phyloP scores from a whole-genome alignment of 2,888 invertebrate genomes.

The Cremastinae sp. region DNA sequence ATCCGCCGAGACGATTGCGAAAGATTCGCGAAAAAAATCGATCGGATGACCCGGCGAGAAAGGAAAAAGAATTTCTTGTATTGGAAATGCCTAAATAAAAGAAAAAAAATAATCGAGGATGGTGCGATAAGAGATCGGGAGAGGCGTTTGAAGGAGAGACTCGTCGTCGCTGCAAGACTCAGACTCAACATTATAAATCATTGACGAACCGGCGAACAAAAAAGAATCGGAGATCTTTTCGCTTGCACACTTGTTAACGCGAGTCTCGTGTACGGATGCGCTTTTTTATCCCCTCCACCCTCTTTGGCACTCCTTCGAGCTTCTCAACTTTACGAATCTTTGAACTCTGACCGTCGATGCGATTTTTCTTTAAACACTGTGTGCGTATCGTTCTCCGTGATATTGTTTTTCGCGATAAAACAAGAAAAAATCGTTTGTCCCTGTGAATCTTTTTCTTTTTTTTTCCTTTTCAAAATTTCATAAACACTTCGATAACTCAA shows the following conservation, averaged over 20 bases:
- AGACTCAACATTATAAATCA: too few relatives aligned
- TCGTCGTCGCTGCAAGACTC: too few relatives aligned
- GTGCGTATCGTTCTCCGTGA: neutral
- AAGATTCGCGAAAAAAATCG: slow-evolving; percentile 25
- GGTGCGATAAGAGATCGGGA: too few relatives aligned
- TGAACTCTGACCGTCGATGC: slow-evolving; percentile 54
- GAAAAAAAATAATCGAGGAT: too few relatives aligned
- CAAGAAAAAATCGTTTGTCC: neutral
- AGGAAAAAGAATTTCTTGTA: too few relatives aligned
- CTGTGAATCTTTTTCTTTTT: neutral
- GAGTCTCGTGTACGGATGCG: neutral
- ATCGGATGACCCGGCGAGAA: neutral
- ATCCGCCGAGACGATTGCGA: slow-evolving; percentile 23
- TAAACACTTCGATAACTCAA: too few relatives aligned
- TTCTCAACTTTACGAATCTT: slow-evolving; percentile 52
- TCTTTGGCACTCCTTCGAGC: slow-evolving; percentile 16
- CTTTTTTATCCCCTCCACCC: slow-evolving; percentile 32
- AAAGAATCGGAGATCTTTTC: too few relatives aligned
- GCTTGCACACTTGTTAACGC: too few relatives aligned
- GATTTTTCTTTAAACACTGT: slow-evolving; percentile 46
- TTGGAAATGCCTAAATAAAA: too few relatives aligned
- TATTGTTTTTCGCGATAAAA: neutral
- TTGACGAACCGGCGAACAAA: too few relatives aligned
- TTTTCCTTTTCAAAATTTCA: neutral
- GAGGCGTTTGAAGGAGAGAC: too few relatives aligned